Evolutionary conservation across 2,888 invertebrate genomes (phyloP).

Genomic region (Cheiracanthium punctorium): DNA sequence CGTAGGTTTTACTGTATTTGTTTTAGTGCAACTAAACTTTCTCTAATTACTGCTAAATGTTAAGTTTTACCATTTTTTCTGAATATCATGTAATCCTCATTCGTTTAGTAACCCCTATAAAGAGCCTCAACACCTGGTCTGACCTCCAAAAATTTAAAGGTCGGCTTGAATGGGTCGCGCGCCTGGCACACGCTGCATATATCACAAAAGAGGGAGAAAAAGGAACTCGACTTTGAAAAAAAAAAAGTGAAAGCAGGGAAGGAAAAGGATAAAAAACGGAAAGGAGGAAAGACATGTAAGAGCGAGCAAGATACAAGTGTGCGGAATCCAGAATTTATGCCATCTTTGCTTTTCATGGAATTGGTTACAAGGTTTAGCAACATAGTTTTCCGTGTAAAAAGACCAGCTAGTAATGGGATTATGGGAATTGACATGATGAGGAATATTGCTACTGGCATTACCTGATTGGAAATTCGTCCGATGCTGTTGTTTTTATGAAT

Average conservation of each 20-base stretch:
- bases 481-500: too few species aligned
- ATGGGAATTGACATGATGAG: too few species aligned
- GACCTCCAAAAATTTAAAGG: slow-evolving; percentile 8
- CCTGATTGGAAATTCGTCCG: too few species aligned
- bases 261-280: background rate
- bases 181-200: slow-evolving; percentile 1
- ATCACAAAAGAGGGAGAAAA: slow-evolving; percentile 4
- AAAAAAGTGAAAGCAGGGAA: background rate
- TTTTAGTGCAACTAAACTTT: too few species aligned
- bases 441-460: too few species aligned
- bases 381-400: too few species aligned
- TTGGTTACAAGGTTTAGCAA: background rate
- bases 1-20: too few species aligned
- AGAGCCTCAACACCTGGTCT: slow-evolving; percentile 5
- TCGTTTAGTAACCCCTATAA: background rate
- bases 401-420: too few species aligned
- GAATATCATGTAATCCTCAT: too few species aligned
- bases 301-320: background rate
- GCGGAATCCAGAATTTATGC: background rate
- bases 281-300: background rate
- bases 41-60: too few species aligned
- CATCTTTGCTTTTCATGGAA: background rate
- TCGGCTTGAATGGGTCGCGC: background rate
- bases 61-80: too few species aligned
- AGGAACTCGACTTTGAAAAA: background rate